These are phyloP conservation scores for Epinephelus fuscoguttatus DNA, from an alignment of 2,113 vertebrate species.

Conservation along the genomic window DNA sequence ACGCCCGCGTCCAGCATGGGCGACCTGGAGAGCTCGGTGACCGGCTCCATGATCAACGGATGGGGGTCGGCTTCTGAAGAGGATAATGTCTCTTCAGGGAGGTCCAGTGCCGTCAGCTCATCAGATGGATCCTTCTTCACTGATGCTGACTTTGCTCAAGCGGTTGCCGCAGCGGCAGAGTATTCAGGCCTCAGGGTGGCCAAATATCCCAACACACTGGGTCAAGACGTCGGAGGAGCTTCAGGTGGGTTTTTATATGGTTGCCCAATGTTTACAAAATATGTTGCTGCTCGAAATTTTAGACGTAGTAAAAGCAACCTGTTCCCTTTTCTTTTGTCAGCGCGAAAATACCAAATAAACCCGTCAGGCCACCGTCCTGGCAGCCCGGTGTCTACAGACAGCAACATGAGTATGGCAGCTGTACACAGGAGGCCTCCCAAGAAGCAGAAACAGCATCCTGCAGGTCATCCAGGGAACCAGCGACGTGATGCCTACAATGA, in stretches of 20 bases:
- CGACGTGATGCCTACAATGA: constrained; percentile 94
- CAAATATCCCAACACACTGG: constrained; percentile 85
- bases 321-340: constrained; percentile 74
- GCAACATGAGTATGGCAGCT: constrained; percentile 95
- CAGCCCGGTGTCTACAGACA: constrained; percentile 97
- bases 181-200: constrained; percentile 94
- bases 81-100: constrained; percentile 96
- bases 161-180: constrained; percentile 95
- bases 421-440: constrained; percentile 96
- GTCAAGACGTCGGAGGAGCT: constrained; percentile 72
- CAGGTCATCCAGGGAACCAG: constrained; percentile 88
- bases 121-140: constrained; percentile 99
- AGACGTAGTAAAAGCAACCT: neutral
- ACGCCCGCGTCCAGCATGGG: constrained; percentile 97
- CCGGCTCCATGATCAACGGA: constrained; percentile 99
- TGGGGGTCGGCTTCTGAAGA: constrained; percentile 99
- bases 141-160: constrained; percentile 98
- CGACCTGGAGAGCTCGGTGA: constrained; percentile 97
- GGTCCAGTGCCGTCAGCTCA: constrained; percentile 95
- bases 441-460: constrained; percentile 95
- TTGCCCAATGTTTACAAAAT: neutral
- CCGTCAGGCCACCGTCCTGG: constrained; percentile 91
- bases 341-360: constrained; percentile 93
- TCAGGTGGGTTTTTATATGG: constrained; percentile 55
- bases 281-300: neutral